Evolutionary conservation across 2,888 invertebrate genomes (phyloP).

Genomic region (Leptura quadrifasciata): DNA sequence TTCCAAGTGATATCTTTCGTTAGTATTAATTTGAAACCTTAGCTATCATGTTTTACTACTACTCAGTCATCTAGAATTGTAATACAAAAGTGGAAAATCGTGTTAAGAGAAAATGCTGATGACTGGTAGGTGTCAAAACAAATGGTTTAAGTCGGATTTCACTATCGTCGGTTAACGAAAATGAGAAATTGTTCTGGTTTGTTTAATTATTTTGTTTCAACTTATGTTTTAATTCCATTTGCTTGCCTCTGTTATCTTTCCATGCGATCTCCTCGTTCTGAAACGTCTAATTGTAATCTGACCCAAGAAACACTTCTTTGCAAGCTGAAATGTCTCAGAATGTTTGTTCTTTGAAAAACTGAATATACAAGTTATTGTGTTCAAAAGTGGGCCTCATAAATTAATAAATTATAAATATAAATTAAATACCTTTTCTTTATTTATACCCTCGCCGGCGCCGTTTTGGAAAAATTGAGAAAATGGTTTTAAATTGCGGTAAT

Average conservation of each 20-base stretch:
- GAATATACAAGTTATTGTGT: no score
- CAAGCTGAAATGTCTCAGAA: not conserved
- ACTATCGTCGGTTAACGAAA: constrained; percentile 18
- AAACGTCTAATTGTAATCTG: not conserved
- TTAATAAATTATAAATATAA: no score
- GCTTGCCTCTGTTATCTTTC: constrained; percentile 10
- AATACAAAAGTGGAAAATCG: not conserved
- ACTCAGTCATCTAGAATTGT: not conserved
- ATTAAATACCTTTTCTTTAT: no score
- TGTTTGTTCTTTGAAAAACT: not conserved
- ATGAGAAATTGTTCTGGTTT: constrained; percentile 26
- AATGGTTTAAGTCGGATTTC: constrained; percentile 7
- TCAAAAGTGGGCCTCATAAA: no score
- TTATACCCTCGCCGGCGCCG: no score
- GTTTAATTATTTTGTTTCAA: constrained; percentile 20
- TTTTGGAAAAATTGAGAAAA: no score
- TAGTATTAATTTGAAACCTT: not conserved
- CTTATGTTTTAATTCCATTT: constrained; percentile 21
- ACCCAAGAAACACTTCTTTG: not conserved
- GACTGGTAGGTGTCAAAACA: constrained; percentile 16
- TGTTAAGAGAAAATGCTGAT: constrained; percentile 1
- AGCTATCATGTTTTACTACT: not conserved
- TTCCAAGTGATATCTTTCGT: not conserved
- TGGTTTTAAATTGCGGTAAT: no score
- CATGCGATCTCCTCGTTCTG: not conserved